Percentiles rank a stretch among this genome's conserved stretches.
phyloP scores from a whole-genome alignment of 2,797 vertebrate genomes.

The Bradypodion ventrale region DNA sequence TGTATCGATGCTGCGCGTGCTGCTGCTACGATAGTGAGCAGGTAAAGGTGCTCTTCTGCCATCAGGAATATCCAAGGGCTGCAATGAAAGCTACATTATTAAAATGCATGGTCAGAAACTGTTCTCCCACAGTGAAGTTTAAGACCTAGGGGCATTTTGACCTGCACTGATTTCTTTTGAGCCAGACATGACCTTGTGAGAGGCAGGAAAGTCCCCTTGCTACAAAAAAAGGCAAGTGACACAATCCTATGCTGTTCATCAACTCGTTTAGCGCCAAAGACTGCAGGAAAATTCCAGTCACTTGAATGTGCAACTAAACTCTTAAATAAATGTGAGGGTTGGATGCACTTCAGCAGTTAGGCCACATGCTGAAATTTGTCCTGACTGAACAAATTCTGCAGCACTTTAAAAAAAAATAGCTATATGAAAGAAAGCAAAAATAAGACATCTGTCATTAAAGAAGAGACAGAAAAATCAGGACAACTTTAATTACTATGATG shows the following conservation, averaged over 20 bases:
- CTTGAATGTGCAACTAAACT: background rate
- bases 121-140: slow-evolving; percentile 10
- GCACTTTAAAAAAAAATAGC: slow-evolving; percentile 10
- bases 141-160: slow-evolving; percentile 15
- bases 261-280: background rate
- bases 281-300: background rate
- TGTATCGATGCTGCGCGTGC: slow-evolving; percentile 89
- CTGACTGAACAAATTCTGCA: background rate
- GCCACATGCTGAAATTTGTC: background rate
- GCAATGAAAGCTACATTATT: slow-evolving; percentile 48
- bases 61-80: slow-evolving; percentile 89
- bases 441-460: background rate
- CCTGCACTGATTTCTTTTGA: slow-evolving; percentile 25
- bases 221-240: background rate
- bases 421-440: slow-evolving; percentile 4
- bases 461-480: background rate
- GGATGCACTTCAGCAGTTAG: slow-evolving; percentile 5
- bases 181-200: slow-evolving; percentile 12
- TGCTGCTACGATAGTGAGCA: slow-evolving; percentile 85
- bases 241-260: background rate
- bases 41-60: slow-evolving; percentile 91
- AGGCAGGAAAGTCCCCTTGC: slow-evolving; percentile 13
- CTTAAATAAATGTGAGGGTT: background rate
- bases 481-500: background rate
- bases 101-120: background rate